phyloP scores from a whole-genome alignment of 2,888 invertebrate species.

The Ochropleura plecta region DNA sequence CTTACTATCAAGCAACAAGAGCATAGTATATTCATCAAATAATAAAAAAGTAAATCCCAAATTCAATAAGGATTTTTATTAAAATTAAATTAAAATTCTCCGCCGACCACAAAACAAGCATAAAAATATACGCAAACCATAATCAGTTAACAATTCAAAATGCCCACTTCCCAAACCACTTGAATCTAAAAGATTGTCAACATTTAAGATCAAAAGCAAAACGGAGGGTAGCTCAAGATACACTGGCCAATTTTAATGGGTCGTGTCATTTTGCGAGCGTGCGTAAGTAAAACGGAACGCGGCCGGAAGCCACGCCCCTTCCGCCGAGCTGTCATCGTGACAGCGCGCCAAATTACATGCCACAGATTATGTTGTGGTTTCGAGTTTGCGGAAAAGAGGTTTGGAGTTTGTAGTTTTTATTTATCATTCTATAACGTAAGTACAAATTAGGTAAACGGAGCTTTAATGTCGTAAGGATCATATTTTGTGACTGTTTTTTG shows the following conservation, averaged over 20 bases:
- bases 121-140: conserved; percentile 25
- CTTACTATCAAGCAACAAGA: neutral
- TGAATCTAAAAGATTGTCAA: conserved; percentile 62
- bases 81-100: conserved; percentile 4
- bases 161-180: conserved; percentile 44
- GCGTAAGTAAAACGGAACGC: conserved; percentile 82
- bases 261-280: conserved; percentile 71
- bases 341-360: conserved; percentile 79
- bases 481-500: neutral
- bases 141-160: conserved; percentile 43
- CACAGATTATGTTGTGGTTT: conserved; percentile 69
- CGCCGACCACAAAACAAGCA: neutral
- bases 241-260: conserved; percentile 69
- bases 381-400: conserved; percentile 44
- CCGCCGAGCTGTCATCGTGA: conserved; percentile 80
- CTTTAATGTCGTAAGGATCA: neutral
- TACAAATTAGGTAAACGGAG: neutral
- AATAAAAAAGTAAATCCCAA: neutral
- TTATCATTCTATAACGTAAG: neutral
- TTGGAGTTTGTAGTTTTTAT: conserved; percentile 10
- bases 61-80: neutral
- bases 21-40: neutral
- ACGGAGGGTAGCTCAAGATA: conserved; percentile 67
- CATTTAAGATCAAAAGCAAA: conserved; percentile 63
- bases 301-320: conserved; percentile 86